Evolutionary conservation across 2,888 invertebrate genomes (phyloP).

Genomic region (Brachyptera putata): DNA sequence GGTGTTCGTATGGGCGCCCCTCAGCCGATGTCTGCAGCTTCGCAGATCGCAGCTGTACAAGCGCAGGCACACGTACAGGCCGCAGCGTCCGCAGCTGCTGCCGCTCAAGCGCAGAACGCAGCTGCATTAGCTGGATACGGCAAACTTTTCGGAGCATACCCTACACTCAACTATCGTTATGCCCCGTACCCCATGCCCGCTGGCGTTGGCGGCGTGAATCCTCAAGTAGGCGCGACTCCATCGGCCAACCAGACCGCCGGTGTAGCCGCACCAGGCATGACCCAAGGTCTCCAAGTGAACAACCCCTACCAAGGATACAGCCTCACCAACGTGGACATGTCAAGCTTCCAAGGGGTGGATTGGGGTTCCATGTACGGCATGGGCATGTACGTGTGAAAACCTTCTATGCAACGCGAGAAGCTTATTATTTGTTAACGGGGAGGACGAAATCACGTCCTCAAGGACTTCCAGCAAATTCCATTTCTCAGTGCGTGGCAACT

Average conservation of each 20-base stretch:
- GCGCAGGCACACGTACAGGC: slow-evolving; percentile 44
- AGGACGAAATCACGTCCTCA: background rate
- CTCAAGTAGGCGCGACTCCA: slow-evolving; percentile 46
- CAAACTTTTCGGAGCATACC: slow-evolving; percentile 61
- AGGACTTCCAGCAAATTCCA: slow-evolving; percentile 10
- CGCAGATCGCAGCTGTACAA: slow-evolving; percentile 47
- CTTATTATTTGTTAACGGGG: background rate
- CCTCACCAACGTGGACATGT: slow-evolving; percentile 86
- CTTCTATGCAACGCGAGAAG: background rate
- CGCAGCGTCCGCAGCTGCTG: slow-evolving; percentile 47
- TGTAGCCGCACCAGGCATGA: slow-evolving; percentile 54
- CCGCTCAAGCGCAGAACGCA: slow-evolving; percentile 56
- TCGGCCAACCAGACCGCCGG: slow-evolving; percentile 47
- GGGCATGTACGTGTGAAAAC: slow-evolving; percentile 79
- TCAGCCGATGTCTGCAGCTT: slow-evolving; percentile 56
- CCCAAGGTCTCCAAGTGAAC: slow-evolving; percentile 54
- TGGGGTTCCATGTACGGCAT: slow-evolving; percentile 90
- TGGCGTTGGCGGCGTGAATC: slow-evolving; percentile 46
- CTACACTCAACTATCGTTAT: slow-evolving; percentile 56
- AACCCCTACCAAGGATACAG: slow-evolving; percentile 74
- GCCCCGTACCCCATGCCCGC: slow-evolving; percentile 58
- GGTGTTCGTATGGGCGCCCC: slow-evolving; percentile 63
- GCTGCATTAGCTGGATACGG: slow-evolving; percentile 62
- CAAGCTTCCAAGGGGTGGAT: slow-evolving; percentile 86
- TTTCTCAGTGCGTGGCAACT: slow-evolving; percentile 12